A percentile compares a stretch with the other conserved stretches of the same genome.
Conservation (phyloP, 2,797 vertebrate species). For the Urocyon cinereoargenteus region DNA sequence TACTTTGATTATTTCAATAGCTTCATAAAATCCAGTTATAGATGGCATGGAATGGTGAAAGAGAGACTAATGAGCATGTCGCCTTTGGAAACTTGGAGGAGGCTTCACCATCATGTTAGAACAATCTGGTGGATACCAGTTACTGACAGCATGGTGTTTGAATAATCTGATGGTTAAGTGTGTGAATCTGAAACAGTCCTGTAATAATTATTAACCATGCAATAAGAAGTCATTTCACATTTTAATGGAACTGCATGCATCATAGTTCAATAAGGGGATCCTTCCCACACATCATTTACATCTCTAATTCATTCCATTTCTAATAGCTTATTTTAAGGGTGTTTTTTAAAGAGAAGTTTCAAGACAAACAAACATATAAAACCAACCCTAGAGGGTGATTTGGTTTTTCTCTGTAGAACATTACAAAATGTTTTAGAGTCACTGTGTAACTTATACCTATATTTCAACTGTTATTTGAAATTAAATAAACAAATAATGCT, state of each 20-base stretch:
- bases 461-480: constrained; percentile 51
- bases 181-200: not conserved
- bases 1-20: not conserved
- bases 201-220: not conserved
- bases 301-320: not conserved
- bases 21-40: not conserved
- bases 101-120: not conserved
- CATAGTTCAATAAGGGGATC: not conserved
- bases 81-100: not conserved
- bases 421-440: not conserved
- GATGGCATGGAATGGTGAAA: not conserved
- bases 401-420: not conserved
- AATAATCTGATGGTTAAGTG: not conserved
- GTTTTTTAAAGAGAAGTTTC: not conserved
- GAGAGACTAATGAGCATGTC: not conserved
- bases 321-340: not conserved
- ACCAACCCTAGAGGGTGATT: not conserved
- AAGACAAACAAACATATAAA: not conserved
- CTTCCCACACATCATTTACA: not conserved
- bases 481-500: not conserved
- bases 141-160: not conserved
- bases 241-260: not conserved
- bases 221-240: not conserved
- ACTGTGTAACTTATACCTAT: not conserved
- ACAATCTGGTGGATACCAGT: not conserved